Percentiles rank a stretch among this genome's conserved stretches.
These are phyloP conservation scores for Tipula helvola DNA, from an alignment of 2,888 invertebrate species.

Conservation along the genomic window DNA sequence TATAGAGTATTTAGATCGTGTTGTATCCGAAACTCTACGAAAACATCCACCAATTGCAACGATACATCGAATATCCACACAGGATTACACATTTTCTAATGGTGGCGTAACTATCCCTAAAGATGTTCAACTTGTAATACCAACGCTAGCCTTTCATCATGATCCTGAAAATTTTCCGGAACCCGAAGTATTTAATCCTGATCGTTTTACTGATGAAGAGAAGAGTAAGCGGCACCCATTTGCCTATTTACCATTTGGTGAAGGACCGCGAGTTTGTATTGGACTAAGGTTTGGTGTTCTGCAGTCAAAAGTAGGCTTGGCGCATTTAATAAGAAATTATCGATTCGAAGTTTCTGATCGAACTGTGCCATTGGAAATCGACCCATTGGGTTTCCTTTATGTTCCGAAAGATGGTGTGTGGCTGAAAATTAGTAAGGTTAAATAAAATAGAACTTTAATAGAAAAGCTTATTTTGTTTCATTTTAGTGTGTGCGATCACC, in stretches of 20 bases:
- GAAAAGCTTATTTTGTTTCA: not conserved
- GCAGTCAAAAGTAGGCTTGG: not conserved
- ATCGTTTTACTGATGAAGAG: not conserved
- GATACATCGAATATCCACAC: not conserved
- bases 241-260: not conserved
- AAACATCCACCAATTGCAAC: not conserved
- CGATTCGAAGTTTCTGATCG: not conserved
- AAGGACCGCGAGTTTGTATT: not conserved
- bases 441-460: not conserved
- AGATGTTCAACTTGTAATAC: conserved; percentile 22
- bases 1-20: not conserved
- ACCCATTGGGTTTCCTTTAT: not conserved
- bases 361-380: not conserved
- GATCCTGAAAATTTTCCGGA: not conserved
- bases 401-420: not conserved
- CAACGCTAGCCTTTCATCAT: conserved; percentile 25
- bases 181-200: not conserved
- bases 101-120: conserved; percentile 21
- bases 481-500: not conserved
- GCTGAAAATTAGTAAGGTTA: not conserved
- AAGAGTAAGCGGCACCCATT: not conserved
- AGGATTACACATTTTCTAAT: conserved; percentile 19
- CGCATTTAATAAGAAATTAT: not conserved
- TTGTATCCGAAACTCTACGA: not conserved
- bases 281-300: not conserved